A percentile compares a stretch with the other conserved stretches of the same genome.
Conservation (phyloP, 1,140 invertebrate genomes). For the Eulimnadia texana region DNA sequence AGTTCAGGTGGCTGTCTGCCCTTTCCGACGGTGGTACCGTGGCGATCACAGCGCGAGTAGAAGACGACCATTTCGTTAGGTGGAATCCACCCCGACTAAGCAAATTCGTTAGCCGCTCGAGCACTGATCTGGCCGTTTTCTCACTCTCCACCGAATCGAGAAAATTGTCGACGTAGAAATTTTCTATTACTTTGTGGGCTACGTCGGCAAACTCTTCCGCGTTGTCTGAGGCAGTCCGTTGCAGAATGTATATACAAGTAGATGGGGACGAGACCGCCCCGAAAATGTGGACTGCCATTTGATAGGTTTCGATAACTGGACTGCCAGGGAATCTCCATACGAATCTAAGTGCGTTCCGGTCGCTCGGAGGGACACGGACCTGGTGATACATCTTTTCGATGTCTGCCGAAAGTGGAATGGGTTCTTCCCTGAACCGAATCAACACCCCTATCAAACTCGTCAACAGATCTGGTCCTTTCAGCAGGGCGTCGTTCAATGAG, state of each 20-base stretch:
- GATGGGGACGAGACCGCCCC: slow-evolving; percentile 18
- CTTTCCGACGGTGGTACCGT: not conserved
- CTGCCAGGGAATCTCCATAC: slow-evolving; percentile 5
- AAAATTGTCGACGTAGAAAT: slow-evolving; percentile 18
- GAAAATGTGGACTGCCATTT: slow-evolving; percentile 14
- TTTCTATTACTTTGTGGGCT: not conserved
- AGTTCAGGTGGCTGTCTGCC: not conserved
- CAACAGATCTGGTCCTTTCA: slow-evolving; percentile 15
- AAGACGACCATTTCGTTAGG: not conserved
- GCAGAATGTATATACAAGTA: not conserved
- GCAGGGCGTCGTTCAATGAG: slow-evolving; percentile 13
- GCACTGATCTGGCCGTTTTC: slow-evolving; percentile 11
- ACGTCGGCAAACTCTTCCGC: not conserved
- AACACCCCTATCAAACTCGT: slow-evolving; percentile 8
- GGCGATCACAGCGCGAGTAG: not conserved
- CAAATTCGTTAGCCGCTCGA: not conserved
- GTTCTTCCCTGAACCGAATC: not conserved
- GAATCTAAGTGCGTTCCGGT: slow-evolving; percentile 6
- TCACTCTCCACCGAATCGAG: slow-evolving; percentile 11
- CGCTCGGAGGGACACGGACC: slow-evolving; percentile 8
- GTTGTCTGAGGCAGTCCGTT: not conserved
- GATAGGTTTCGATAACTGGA: not conserved
- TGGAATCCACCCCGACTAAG: not conserved
- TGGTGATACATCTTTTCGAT: slow-evolving; percentile 19
- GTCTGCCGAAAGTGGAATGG: slow-evolving; percentile 12